Percentiles rank a stretch among this genome's conserved stretches.
phyloP scores from a whole-genome alignment of 2,113 vertebrate genomes.

The Chelonoidis abingdonii region DNA sequence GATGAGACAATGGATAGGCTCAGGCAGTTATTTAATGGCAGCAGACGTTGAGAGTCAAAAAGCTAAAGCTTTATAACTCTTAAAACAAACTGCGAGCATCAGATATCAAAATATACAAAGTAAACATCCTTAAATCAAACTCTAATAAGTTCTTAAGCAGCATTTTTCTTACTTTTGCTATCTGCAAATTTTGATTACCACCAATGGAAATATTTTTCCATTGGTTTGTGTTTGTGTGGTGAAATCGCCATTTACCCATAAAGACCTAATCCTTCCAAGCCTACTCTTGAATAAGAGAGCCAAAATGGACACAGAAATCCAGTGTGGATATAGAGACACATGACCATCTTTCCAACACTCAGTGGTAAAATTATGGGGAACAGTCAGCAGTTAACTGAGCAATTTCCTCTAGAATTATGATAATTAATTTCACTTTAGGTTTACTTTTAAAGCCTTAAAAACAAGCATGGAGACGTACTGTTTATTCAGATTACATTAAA shows the following conservation, averaged over 20 bases:
- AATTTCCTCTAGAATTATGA: not conserved
- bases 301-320: not conserved
- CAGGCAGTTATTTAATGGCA: not conserved
- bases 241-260: not conserved
- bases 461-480: not conserved
- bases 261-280: not conserved
- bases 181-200: not conserved
- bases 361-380: not conserved
- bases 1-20: not conserved
- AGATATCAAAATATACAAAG: not conserved
- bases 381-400: not conserved
- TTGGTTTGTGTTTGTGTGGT: not conserved
- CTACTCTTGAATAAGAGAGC: not conserved
- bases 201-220: not conserved
- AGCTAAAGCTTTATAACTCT: not conserved
- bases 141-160: not conserved
- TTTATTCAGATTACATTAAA: not conserved
- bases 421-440: not conserved
- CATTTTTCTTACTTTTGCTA: not conserved
- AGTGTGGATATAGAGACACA: not conserved
- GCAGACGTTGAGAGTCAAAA: not conserved
- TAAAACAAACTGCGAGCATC: not conserved
- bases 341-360: not conserved
- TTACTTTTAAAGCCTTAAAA: not conserved
- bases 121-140: not conserved